These are phyloP conservation scores for Encarsia formosa DNA, from an alignment of 2,888 invertebrate species.

Conservation along the genomic window DNA sequence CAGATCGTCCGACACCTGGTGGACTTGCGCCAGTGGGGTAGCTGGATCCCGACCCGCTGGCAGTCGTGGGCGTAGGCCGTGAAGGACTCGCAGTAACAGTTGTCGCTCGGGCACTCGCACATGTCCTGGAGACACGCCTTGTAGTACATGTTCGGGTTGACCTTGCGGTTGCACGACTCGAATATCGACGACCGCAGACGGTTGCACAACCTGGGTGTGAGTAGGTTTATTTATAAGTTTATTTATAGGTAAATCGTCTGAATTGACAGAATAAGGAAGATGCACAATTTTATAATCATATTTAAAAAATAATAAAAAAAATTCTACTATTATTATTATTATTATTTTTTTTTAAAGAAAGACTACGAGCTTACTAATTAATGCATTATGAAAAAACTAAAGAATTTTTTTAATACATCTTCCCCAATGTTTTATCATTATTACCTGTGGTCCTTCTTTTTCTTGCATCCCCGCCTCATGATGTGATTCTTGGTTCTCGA, in stretches of 20 bases:
- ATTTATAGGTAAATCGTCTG: neutral
- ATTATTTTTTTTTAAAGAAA: no score
- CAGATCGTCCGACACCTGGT: constrained; percentile 62
- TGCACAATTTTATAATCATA: no score
- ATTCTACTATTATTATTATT: no score
- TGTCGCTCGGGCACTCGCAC: constrained; percentile 77
- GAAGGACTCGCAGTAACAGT: constrained; percentile 86
- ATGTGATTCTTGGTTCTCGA: constrained; percentile 50
- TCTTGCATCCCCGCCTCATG: constrained; percentile 48
- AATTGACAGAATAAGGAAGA: no score
- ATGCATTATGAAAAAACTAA: no score
- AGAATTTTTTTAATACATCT: no score
- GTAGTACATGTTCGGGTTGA: constrained; percentile 78
- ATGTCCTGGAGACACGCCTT: constrained; percentile 84
- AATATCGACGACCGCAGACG: constrained; percentile 60
- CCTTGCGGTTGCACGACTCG: constrained; percentile 71
- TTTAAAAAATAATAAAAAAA: no score
- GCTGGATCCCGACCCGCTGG: constrained; percentile 67
- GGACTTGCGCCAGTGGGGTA: constrained; percentile 68
- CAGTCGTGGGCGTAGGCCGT: constrained; percentile 88
- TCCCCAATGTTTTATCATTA: no score
- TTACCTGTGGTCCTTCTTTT: constrained; percentile 46
- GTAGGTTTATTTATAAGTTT: neutral
- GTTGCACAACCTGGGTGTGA: constrained; percentile 50
- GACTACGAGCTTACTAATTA: no score